A percentile compares a stretch with the other conserved stretches of the same genome.
These are phyloP conservation scores for Bombus superbus DNA, from an alignment of 1,140 invertebrate species.

Conservation along the genomic window DNA sequence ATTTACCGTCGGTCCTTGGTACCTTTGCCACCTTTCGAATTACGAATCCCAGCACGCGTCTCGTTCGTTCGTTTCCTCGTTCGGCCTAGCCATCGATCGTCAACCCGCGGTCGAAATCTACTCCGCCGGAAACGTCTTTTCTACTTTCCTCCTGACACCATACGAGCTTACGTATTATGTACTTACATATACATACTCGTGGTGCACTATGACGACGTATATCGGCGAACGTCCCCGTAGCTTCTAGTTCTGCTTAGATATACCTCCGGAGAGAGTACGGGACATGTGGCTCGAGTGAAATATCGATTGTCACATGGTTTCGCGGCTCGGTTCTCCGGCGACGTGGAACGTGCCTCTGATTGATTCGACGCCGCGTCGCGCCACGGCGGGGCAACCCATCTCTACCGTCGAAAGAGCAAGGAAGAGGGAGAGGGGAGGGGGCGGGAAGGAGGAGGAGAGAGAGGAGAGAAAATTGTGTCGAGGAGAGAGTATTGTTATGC, in stretches of 20 bases:
- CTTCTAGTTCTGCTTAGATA: too few relatives aligned
- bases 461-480: constrained; percentile 43
- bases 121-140: too few relatives aligned
- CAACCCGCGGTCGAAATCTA: too few relatives aligned
- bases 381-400: constrained; percentile 19
- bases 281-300: constrained; percentile 33
- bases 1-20: too few relatives aligned
- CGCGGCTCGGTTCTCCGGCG: constrained; percentile 48
- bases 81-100: too few relatives aligned
- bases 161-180: too few relatives aligned
- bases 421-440: neutral
- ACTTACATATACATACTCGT: too few relatives aligned
- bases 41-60: too few relatives aligned
- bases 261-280: neutral
- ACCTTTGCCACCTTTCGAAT: too few relatives aligned
- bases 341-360: constrained; percentile 60
- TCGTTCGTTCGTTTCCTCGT: too few relatives aligned
- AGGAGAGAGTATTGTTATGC: constrained; percentile 65
- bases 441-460: neutral
- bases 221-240: neutral
- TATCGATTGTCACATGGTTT: constrained; percentile 67
- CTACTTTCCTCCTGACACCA: too few relatives aligned
- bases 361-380: constrained; percentile 52
- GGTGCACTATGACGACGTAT: too few relatives aligned
- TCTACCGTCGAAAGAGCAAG: neutral